phyloP scores from a whole-genome alignment of 2,888 invertebrate genomes.

The Nycteola revayana region DNA sequence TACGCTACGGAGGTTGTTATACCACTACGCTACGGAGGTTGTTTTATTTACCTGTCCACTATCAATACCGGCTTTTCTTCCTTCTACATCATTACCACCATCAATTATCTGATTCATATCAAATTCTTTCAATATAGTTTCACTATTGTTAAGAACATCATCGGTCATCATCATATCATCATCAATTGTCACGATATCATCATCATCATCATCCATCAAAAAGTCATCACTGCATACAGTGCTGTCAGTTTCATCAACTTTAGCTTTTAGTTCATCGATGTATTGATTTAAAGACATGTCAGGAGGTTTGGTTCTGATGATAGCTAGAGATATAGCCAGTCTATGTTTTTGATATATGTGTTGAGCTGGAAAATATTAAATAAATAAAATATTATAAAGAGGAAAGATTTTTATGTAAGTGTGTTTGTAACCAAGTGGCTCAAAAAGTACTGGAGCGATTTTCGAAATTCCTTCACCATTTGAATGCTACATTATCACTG shows the following conservation, averaged over 20 bases:
- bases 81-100: slow-evolving; percentile 5
- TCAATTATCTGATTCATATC: slow-evolving; percentile 6
- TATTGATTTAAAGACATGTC: slow-evolving; percentile 37
- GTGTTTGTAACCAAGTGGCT: too few relatives aligned
- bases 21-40: too few relatives aligned
- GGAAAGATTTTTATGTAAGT: too few relatives aligned
- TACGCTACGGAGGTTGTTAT: too few relatives aligned
- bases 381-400: too few relatives aligned
- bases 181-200: slow-evolving; percentile 6
- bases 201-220: slow-evolving; percentile 31
- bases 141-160: slow-evolving; percentile 19
- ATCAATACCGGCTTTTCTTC: not conserved
- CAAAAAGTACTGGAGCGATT: too few relatives aligned
- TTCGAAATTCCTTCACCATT: too few relatives aligned
- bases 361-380: slow-evolving; percentile 44
- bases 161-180: too few relatives aligned
- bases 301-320: slow-evolving; percentile 52
- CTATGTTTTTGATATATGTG: slow-evolving; percentile 51
- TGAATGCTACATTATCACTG: too few relatives aligned
- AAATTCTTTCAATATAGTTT: slow-evolving; percentile 18
- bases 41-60: slow-evolving; percentile 3
- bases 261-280: slow-evolving; percentile 38
- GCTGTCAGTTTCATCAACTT: slow-evolving; percentile 35
- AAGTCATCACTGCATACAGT: slow-evolving; percentile 55
- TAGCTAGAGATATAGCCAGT: slow-evolving; percentile 46